phyloP scores from a whole-genome alignment of 2,888 invertebrate species.

The Dicyrtoma fusca region DNA sequence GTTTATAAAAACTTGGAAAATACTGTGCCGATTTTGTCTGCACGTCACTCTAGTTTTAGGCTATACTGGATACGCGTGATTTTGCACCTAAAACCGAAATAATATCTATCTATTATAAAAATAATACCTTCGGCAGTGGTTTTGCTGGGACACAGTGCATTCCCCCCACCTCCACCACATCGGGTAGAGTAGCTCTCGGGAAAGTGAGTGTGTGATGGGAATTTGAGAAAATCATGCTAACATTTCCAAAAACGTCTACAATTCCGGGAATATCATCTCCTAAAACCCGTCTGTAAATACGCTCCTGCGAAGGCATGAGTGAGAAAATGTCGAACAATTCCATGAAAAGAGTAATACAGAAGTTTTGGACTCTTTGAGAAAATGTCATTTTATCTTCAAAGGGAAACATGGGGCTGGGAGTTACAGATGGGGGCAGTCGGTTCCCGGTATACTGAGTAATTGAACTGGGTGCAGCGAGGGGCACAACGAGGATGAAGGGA shows the following conservation, averaged over 20 bases:
- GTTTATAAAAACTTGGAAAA: too few species aligned
- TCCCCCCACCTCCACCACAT: slow-evolving; percentile 82
- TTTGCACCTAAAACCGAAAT: too few species aligned
- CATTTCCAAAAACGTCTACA: slow-evolving; percentile 51
- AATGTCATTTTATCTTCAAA: slow-evolving; percentile 22
- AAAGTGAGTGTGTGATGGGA: slow-evolving; percentile 71
- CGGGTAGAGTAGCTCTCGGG: slow-evolving; percentile 75
- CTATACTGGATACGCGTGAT: too few species aligned
- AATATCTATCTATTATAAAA: too few species aligned
- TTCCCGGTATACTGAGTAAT: background rate
- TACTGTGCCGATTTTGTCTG: too few species aligned
- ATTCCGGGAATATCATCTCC: slow-evolving; percentile 44
- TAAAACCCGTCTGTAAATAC: slow-evolving; percentile 58
- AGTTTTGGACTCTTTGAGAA: background rate
- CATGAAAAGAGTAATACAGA: too few species aligned
- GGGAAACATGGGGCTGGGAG: background rate
- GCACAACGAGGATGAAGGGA: slow-evolving; percentile 50
- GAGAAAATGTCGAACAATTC: too few species aligned
- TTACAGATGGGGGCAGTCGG: slow-evolving; percentile 12
- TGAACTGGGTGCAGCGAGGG: slow-evolving; percentile 26
- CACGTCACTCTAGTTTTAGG: too few species aligned
- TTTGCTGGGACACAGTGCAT: slow-evolving; percentile 60
- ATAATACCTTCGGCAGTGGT: slow-evolving; percentile 25
- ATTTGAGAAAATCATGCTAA: slow-evolving; percentile 54
- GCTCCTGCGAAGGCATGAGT: slow-evolving; percentile 60